phyloP scores from a whole-genome alignment of 2,797 vertebrate species.

The Decapterus maruadsi region DNA sequence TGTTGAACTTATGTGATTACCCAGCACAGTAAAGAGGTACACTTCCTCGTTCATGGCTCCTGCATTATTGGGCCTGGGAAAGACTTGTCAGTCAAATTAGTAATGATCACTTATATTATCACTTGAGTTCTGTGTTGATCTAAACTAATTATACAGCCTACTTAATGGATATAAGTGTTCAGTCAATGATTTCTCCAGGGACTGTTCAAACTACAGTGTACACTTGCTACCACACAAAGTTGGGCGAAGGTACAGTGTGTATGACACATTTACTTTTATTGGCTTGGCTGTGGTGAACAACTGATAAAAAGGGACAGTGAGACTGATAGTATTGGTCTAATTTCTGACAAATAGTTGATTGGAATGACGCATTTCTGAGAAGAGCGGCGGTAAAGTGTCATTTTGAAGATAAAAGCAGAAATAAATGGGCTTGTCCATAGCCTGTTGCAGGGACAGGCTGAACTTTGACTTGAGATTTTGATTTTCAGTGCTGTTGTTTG shows the following conservation, averaged over 20 bases:
- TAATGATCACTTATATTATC: background rate
- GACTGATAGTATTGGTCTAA: background rate
- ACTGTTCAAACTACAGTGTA: background rate
- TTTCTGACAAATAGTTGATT: constrained; percentile 2
- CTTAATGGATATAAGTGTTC: background rate
- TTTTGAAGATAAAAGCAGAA: constrained; percentile 39
- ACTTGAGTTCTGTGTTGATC: background rate
- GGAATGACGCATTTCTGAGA: background rate
- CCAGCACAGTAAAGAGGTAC: background rate
- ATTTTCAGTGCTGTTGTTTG: constrained; percentile 23
- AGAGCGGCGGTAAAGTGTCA: background rate
- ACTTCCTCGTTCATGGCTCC: background rate
- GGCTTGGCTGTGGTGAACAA: constrained; percentile 23
- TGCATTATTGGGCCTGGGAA: background rate
- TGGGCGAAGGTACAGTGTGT: background rate
- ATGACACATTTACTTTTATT: constrained; percentile 36
- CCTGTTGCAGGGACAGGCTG: constrained; percentile 26
- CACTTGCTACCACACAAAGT: no score
- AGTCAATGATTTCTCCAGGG: background rate
- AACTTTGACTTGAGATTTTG: constrained; percentile 61
- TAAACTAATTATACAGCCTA: background rate
- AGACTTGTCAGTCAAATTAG: background rate
- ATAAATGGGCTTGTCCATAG: constrained; percentile 10
- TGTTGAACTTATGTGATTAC: background rate
- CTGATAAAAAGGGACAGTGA: background rate